These are phyloP conservation scores for Helobdella robusta DNA, from an alignment of 2,888 invertebrate genomes.

Conservation along the genomic window DNA sequence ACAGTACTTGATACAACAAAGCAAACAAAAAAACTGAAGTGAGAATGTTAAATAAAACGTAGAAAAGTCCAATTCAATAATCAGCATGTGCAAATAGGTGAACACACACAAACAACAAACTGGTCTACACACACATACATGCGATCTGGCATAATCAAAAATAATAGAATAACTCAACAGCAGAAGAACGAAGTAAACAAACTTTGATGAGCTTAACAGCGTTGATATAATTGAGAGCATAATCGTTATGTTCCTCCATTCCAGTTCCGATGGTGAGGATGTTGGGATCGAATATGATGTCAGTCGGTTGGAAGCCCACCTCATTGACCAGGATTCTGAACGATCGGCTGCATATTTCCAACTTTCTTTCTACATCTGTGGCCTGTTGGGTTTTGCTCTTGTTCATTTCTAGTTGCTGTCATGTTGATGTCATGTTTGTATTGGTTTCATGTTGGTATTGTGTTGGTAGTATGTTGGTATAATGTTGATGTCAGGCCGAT, in stretches of 20 bases:
- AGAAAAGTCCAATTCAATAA: too few relatives aligned
- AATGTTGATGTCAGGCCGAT: too few relatives aligned
- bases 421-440: too few relatives aligned
- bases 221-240: constrained; percentile 55
- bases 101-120: background rate
- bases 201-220: constrained; percentile 54
- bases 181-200: too few relatives aligned
- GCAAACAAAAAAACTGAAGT: too few relatives aligned
- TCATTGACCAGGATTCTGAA: constrained; percentile 53
- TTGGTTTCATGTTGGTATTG: too few relatives aligned
- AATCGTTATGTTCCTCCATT: constrained; percentile 56
- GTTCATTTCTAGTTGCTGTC: too few relatives aligned
- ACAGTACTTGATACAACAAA: too few relatives aligned
- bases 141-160: background rate
- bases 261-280: constrained; percentile 58
- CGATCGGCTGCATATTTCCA: constrained; percentile 55
- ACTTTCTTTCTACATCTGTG: constrained; percentile 53
- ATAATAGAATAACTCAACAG: background rate
- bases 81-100: background rate
- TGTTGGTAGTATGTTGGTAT: too few relatives aligned
- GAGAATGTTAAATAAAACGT: too few relatives aligned
- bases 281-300: constrained; percentile 58
- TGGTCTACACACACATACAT: background rate
- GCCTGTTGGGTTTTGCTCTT: constrained; percentile 51
- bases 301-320: constrained; percentile 53